Evolutionary conservation across 2,113 vertebrate genomes (phyloP), one percentile per base, ranked within the genome.

Genomic region (Irena cyanogastra): DNA sequence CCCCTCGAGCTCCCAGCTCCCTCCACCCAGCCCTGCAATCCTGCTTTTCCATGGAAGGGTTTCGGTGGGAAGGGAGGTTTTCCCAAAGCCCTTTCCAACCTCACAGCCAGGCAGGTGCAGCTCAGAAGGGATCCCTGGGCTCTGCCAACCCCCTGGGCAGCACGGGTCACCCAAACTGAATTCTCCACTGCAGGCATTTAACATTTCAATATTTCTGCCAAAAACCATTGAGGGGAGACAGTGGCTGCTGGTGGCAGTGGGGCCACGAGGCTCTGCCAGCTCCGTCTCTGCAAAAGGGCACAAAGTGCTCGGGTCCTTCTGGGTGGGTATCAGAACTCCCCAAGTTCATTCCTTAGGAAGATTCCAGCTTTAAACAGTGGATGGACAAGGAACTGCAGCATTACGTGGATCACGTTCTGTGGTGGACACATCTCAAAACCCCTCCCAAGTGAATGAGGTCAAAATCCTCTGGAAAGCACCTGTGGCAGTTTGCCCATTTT

Each of bases 271-370:
- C 30, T 4, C 1, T 42, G 69, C 8, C 24, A 49, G 47, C 42
- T 63, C 66, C 4, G 1, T 2, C 50, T 23, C 52, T 53, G 31
- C 10, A 6, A 26, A 53, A 54, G 9, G 33, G 18, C 26, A 23
- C 22, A 3, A 57, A 39, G 28, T 2, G 12, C 59, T 65, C 10
- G 1, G 77, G 77, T 79, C 76, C 68, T 54, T 80, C 72, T 61
- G 92, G 95, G 95, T 49, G 37, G 15, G 81, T 41, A 41, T 47
- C 84, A 64, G 92, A 41, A 47, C n/a, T 47, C 79, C 71, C 81
- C 16, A 42, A 31, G 37, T 61, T 95, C 72, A 81, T 87, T 89
- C 93, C 20, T 50, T 39, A 60, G 94, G 59, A 87, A 91, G 54
- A 79, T 83, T 65, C 78, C 81, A 50, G 80, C 65, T 72, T 42